Base-by-base conservation (phyloP, 2,113 vertebrate genomes). In the Hiodon alosoides region DNA sequence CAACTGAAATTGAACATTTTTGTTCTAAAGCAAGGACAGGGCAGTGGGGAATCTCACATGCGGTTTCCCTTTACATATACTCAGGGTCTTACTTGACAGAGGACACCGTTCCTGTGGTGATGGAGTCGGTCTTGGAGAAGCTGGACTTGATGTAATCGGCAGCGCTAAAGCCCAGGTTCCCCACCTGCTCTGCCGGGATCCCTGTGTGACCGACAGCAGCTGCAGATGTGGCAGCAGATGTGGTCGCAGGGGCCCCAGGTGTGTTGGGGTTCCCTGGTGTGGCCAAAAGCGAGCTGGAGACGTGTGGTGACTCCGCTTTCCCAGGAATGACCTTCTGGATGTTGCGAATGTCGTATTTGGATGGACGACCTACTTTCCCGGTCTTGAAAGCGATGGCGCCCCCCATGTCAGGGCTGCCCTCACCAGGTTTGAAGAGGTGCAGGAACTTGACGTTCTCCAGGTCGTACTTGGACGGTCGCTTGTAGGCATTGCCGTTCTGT, bases 91-190 rank as follows among this genome's bases (percentile, higher is more conserved):
- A 99, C 97, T 98, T 99, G 78, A 97, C 95, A 6, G 96, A 98
- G 77, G 97, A 98, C 83, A 99, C 97, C 0, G 97, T 99, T 84
- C 97, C 97, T 0, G 96, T 97, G 84, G 97, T 99, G 88, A 99
- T 99, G 87, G 97, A 99, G 90, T 99, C 97, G 61, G 97, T 98
- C 89, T 98, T 98, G 87, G 97, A 98, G 89, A 99, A 99, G 81
- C 95, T 94, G 77, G 97, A 96, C 88, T 99, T 99, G 79, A 98
- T 90, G 89, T 94, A 97, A 79, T 99, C 97, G 0, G 95, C 89
- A 64, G 93, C 85, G 79, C 89, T 95, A 92, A 98, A 98, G 76
- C 93, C 89, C 85, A 98, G 84, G 66, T 95, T 87, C 78, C 93
- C 91, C 0, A 93, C 81, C 66, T 95, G 95, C 79, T 99, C 96